A percentile compares a stretch with the other conserved stretches of the same genome.
Conservation (phyloP, 2,113 vertebrate genomes). For the Galbula dea region DNA sequence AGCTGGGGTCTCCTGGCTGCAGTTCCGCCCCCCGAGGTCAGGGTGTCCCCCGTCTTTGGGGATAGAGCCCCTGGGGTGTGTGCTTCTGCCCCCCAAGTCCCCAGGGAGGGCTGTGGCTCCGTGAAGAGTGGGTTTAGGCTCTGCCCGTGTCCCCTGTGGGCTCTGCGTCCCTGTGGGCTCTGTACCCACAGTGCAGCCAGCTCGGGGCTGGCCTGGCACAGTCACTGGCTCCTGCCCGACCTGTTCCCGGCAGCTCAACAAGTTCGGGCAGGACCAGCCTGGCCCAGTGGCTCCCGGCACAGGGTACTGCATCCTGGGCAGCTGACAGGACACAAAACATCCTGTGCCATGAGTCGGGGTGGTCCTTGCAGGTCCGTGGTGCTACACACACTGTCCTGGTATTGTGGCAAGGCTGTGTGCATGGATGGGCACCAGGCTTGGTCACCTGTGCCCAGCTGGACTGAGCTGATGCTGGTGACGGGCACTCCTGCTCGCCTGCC, state of each 20-base stretch:
- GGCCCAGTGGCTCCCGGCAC: not conserved
- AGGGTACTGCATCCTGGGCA: not conserved
- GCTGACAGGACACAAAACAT: accelerated
- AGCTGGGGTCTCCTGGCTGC: not conserved
- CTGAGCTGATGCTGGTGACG: not conserved
- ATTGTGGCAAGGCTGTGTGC: not conserved
- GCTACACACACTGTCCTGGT: accelerated
- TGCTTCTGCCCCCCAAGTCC: not conserved
- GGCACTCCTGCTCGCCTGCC: accelerated
- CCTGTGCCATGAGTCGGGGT: accelerated
- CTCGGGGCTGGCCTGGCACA: not conserved
- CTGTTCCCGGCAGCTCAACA: not conserved
- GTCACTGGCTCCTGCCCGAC: slow-evolving; percentile 18
- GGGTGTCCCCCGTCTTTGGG: not conserved
- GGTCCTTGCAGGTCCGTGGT: accelerated
- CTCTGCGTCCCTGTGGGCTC: not conserved
- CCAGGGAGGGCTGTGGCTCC: not conserved
- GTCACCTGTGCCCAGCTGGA: not conserved
- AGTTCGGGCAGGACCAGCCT: slow-evolving; percentile 27
- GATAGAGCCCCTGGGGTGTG: not conserved
- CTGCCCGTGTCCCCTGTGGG: not conserved
- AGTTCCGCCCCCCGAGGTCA: accelerated
- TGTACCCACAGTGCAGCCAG: accelerated
- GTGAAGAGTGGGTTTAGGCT: accelerated
- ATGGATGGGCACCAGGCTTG: accelerated